These are phyloP conservation scores for Eufriesea mexicana DNA, from an alignment of 1,140 invertebrate genomes.

Conservation along the genomic window DNA sequence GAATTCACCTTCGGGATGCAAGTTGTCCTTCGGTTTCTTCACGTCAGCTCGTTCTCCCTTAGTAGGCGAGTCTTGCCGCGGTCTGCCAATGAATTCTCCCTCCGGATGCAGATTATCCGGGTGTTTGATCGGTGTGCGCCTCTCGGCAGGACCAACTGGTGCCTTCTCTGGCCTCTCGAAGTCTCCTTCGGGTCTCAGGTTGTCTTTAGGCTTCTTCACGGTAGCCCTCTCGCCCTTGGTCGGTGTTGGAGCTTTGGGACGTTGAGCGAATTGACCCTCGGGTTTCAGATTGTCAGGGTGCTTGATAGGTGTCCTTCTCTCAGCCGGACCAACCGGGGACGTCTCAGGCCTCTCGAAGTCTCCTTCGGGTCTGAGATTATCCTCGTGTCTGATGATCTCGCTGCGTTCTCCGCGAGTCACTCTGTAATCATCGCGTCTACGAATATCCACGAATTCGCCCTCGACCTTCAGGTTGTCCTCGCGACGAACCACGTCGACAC, in stretches of 20 bases:
- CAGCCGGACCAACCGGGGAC: conserved; percentile 60
- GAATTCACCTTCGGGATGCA: conserved; percentile 84
- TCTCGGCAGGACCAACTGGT: conserved; percentile 62
- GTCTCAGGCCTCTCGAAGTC: conserved; percentile 78
- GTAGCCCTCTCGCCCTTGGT: conserved; percentile 68
- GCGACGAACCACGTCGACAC: conserved; percentile 77
- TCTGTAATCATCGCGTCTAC: conserved; percentile 83
- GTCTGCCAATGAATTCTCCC: conserved; percentile 82
- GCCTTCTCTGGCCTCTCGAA: conserved; percentile 78
- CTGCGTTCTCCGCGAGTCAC: conserved; percentile 84
- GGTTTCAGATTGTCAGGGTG: conserved; percentile 84
- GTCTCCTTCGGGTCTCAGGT: conserved; percentile 83
- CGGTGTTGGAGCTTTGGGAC: conserved; percentile 70
- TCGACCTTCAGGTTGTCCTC: conserved; percentile 83
- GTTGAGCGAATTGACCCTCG: conserved; percentile 84
- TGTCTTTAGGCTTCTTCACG: conserved; percentile 71
- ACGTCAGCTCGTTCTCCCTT: conserved; percentile 78
- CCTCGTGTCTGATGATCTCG: conserved; percentile 84
- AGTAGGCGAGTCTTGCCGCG: conserved; percentile 71
- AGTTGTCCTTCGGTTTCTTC: conserved; percentile 81
- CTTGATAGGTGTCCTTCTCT: conserved; percentile 72
- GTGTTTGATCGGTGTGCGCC: conserved; percentile 73
- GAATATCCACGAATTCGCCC: conserved; percentile 83
- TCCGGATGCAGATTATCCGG: conserved; percentile 82
- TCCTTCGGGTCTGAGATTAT: conserved; percentile 82